Evolutionary conservation across 2,888 invertebrate species (phyloP), one percentile per base, ranked within the genome.

Genomic region (Drosophila pseudotakahashii): DNA sequence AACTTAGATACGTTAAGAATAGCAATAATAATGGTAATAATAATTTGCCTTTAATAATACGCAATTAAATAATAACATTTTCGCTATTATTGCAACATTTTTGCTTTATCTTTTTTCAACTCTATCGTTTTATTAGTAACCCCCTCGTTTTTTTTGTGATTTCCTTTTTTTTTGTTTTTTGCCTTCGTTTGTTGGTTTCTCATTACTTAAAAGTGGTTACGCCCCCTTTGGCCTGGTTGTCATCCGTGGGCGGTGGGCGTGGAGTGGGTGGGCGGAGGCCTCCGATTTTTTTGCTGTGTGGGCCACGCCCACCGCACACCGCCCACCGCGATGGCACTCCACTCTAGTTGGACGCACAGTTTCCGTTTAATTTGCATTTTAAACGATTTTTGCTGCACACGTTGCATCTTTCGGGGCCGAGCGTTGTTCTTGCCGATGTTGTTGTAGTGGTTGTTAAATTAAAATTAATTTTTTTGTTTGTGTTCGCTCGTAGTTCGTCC

Each of bases 351-450:
- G 76, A 63, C 62, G 62, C 62, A 61, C 62, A 63, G 73, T 77
- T 69, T 76, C 67, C 79, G 75, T 79, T 88, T 88, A 88, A 84
- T 84, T 84, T 84, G 84, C 84, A 84, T 84, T 83, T 84, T 83
- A 88, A 84, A 88, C 84, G 84, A 86, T 88, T 84, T 84, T 88
- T 86, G 82, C 81, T 83, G 84, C 84, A 83, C 75, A 88, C 84
- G 88, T 81, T 86, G 88, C 84, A 85, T 73, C 73, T 80, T 85
- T 88, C 53, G 67, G 63, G 42, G 60, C 57, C 44, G 50, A 14
- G 57, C 58, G 53, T 60, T 76, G 55, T 60, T 81, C 73, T 19
- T 66, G 50, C 30, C 71, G 52, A 37, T 45, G 57, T 61, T 74
- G 67, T 61, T 75, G 63, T 58, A 73, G 73, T 76, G 77, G 75